Evolutionary conservation across 2,888 invertebrate genomes (phyloP), one percentile per base, ranked within the genome.

Genomic region (Pocota personata): DNA sequence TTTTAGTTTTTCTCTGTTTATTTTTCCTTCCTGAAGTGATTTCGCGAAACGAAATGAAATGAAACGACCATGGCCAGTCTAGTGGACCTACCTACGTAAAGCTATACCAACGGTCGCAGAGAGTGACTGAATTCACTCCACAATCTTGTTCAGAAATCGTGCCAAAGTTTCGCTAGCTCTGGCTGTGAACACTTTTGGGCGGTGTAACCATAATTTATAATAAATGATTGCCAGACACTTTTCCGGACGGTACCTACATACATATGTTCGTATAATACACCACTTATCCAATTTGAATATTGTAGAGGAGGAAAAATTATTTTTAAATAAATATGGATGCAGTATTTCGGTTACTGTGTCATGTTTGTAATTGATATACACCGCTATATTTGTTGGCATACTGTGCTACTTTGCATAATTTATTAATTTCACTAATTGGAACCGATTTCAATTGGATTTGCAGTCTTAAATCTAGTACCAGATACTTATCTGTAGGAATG

Each of bases 261-360:
- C 19, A 12, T 16, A 66, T 8, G 21, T 10, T 24, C n/a, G 52
- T 35, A 62, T 48, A 21, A 62, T 62, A 16, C 50, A 71, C n/a
- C n/a, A n/a, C n/a, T n/a, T n/a, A n/a, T n/a, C n/a, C n/a, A n/a
- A n/a, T 72, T 75, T 64, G 52, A 66, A 84, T 82, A 50, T 43
- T 30, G 48, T 16, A 37, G 19, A 62, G 8, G 8, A 19, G 4
- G 27, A 19, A 66, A 58, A 80, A 66, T n/a, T n/a, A 57, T 19
- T 48, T 27, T n/a, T 24, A 69, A 27, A 57, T 69, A 46, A 35
- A 48, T 76, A 80, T 80, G 80, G 71, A 71, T 60, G 67, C 37
- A 58, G 64, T 50, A 86, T 80, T 80, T 80, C 84, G 86, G 86
- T 86, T 80, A 82, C 14, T 80, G 57, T 86, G 86, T 76, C 86